Conservation (phyloP, 2,888 invertebrate genomes). For the Anthophora plumipes region DNA sequence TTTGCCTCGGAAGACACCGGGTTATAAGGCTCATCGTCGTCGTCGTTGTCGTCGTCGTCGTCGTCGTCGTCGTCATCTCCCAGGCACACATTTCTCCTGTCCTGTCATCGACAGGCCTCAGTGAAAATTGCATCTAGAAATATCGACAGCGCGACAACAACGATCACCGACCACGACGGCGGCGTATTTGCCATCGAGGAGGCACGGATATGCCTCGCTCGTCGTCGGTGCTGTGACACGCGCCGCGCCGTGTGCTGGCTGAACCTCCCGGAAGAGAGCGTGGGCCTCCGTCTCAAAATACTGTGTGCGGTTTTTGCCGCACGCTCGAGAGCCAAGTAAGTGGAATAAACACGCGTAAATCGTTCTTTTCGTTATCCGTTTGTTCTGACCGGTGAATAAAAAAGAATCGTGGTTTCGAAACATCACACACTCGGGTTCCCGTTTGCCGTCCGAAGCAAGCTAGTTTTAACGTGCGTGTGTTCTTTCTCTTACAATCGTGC, state of each 20-base stretch:
- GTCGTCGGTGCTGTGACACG: conserved; percentile 73
- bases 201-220: conserved; percentile 75
- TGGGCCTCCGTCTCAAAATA: conserved; percentile 80
- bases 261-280: conserved; percentile 79
- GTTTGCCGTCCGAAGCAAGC: conserved; percentile 1
- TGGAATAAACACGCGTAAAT: conserved; percentile 69
- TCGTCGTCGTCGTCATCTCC: conserved; percentile 23
- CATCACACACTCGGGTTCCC: background rate
- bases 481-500: conserved; percentile 22
- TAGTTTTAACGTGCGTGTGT: conserved; percentile 6
- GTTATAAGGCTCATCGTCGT: conserved; percentile 41
- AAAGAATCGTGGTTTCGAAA: conserved; percentile 37
- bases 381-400: background rate
- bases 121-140: conserved; percentile 54
- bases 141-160: conserved; percentile 36
- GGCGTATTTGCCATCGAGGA: conserved; percentile 63
- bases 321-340: conserved; percentile 79
- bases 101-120: conserved; percentile 59
- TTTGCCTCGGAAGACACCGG: conserved; percentile 61
- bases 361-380: conserved; percentile 10
- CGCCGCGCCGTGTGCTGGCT: conserved; percentile 73
- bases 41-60: conserved; percentile 17
- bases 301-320: conserved; percentile 67
- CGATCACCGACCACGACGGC: conserved; percentile 51
- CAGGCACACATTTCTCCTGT: conserved; percentile 40